Evolutionary conservation across 1,140 invertebrate species (phyloP), one percentile per base, ranked within the genome.

Genomic region (Pristionchus pacificus): DNA sequence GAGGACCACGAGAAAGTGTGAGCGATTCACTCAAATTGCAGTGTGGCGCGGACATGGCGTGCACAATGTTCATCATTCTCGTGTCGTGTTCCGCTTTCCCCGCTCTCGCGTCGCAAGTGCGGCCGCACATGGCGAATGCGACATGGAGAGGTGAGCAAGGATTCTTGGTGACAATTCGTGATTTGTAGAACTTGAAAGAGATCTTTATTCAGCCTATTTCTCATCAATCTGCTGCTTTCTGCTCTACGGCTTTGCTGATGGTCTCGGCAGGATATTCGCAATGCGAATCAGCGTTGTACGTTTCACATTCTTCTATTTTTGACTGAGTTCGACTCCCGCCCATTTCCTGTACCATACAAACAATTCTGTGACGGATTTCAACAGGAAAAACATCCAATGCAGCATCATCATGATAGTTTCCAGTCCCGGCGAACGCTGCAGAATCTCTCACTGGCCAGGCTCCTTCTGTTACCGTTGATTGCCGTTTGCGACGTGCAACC

Each of bases 171-270:
- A n/a, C n/a, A n/a, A n/a, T n/a, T n/a, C n/a, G n/a, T n/a, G n/a
- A n/a, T n/a, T n/a, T n/a, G n/a, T n/a, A n/a, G n/a, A n/a, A 19
- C 6, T 6, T 49, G 19, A 19, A 19, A 19, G 19, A 49, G 38
- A 10, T 10, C 6, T 10, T 27, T 29, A 57, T 60, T 66, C 61
- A 73, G 71, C 60, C 2, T 73, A 73, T 58, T 73, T 73, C 66
- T 68, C 71, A 0, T 61, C 71, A 0, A 62, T 73, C 30, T 60
- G 30, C 58, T 73, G 68, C 2, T 73, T 73, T 27, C 67, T 73
- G 15, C 32, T 73, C 24, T 73, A 61, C 71, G 68, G 68, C 59
- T 14, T 33, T 14, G 65, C 65, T 13, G 71, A 73, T 59, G 57
- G 55, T 2, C 49, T 73, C 19, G 71, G 71, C 25, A 6, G 71